A percentile compares a stretch with the other conserved stretches of the same genome.
These are phyloP conservation scores for Protaetia brevitarsis DNA, from an alignment of 1,140 invertebrate genomes.

Conservation along the genomic window DNA sequence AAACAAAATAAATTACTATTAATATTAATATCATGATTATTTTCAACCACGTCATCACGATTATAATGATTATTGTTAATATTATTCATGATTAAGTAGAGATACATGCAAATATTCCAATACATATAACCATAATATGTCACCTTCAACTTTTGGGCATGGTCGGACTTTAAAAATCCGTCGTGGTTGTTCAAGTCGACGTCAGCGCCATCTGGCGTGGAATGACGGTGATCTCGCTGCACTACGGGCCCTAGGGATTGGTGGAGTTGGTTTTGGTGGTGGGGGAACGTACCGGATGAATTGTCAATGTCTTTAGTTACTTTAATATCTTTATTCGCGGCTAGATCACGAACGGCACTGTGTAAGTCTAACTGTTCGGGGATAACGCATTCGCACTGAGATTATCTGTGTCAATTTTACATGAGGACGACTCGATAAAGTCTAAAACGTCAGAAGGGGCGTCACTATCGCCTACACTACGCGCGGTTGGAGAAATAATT, in stretches of 20 bases:
- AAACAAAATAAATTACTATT: conserved; percentile 4
- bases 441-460: background rate
- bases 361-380: too few species aligned
- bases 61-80: background rate
- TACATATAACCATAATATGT: conserved; percentile 15
- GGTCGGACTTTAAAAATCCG: background rate
- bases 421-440: too few species aligned
- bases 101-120: conserved; percentile 21
- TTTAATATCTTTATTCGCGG: too few species aligned
- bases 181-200: background rate
- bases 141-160: conserved; percentile 15
- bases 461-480: background rate
- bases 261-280: conserved; percentile 37
- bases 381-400: too few species aligned
- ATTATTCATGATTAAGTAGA: background rate
- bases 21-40: background rate
- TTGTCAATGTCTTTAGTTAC: too few species aligned
- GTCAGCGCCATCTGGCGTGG: conserved; percentile 23
- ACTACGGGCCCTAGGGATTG: conserved; percentile 37
- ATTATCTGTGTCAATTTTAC: too few species aligned
- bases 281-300: too few species aligned
- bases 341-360: too few species aligned
- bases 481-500: background rate
- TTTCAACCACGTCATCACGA: too few species aligned
- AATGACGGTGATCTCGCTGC: too few species aligned